Evolutionary conservation across 2,888 invertebrate genomes (phyloP), one percentile per base, ranked within the genome.

Genomic region (Candidula unifasciata): DNA sequence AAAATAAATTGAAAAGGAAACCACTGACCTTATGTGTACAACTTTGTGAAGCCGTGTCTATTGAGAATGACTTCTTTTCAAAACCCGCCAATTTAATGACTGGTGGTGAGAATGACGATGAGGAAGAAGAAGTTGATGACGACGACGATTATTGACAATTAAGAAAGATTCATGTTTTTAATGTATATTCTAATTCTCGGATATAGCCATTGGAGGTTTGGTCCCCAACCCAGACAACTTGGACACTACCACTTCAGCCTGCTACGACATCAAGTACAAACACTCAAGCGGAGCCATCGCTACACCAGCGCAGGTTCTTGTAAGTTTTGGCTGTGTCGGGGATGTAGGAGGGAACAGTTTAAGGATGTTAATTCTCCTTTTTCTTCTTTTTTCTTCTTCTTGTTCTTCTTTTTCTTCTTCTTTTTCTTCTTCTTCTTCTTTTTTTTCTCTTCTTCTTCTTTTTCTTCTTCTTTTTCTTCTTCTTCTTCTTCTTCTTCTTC

Each of bases 261-360:
- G 88, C 33, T 86, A 79, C 84, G 85, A 87, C 21, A 71, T 86
- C 35, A 44, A 24, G 6, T 88, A 88, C 84, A 83, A 57, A 3
- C 81, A 82, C 44, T 35, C 27, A 0, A 80, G 83, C 33, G 82
- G 80, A 3, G 81, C 78, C 33, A 1, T 33, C 18, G 83, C 85
- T n/a, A 60, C 81, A n/a, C 76, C 83, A 0, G 81, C 78, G 71
- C 88, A 88, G 80, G 76, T 88, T 1, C 18, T 35, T 30, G 88
- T 88, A 69, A 80, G 87, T 85, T 52, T n/a, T n/a, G n/a, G n/a
- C n/a, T n/a, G n/a, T n/a, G n/a, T n/a, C n/a, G n/a, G n/a, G n/a
- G n/a, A n/a, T n/a, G n/a, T n/a, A n/a, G n/a, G n/a, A n/a, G n/a
- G n/a, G n/a, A n/a, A n/a, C n/a, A n/a, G n/a, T n/a, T n/a, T n/a